Evolutionary conservation across 2,888 invertebrate genomes (phyloP), one percentile per base, ranked within the genome.

Genomic region (Chrysodeixis includens): DNA sequence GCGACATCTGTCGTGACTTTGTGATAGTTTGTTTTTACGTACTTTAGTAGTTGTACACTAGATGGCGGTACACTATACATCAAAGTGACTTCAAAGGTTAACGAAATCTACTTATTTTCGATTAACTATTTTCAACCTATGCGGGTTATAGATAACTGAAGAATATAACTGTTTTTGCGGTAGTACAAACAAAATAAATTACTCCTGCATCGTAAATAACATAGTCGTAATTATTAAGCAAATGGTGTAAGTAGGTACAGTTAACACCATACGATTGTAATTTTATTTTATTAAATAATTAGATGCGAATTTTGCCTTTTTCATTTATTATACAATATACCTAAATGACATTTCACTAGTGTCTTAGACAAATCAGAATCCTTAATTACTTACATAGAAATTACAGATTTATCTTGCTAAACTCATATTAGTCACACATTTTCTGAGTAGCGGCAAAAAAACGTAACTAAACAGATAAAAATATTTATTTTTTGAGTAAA

Each of bases 401-500:
- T 26, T 26, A 4, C 26, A 6, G 6, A 26, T 26, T 2, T 6
- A 26, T 4, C 26, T 26, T 26, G 6, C 26, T 26, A 26, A 26
- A 26, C 26, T 26, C 26, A 26, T 26, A 26, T 26, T 26, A 26
- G 2, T 26, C 26, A 26, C 6, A 26, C 26, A 26, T 26, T n/a
- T 40, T 14, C 40, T 60, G 30, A 69, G 16, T 64, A 59, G 57
- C n/a, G 46, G 20, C 56, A 26, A 46, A 30, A n/a, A 44, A n/a
- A 51, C 20, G 22, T 14, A 61, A 62, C 60, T 30, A 52, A 56
- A 46, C 32, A 61, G 74, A 79, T 79, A 79, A 76, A 71, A 55
- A 58, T 68, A 77, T 77, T 74, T 78, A 69, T 79, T 78, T 74
- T 73, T 20, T 62, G 49, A 64, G 60, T 53, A 69, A 64, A 73